Evolutionary conservation across 2,888 invertebrate genomes (phyloP), one percentile per base, ranked within the genome.

Genomic region (Tryphoninae sp.): DNA sequence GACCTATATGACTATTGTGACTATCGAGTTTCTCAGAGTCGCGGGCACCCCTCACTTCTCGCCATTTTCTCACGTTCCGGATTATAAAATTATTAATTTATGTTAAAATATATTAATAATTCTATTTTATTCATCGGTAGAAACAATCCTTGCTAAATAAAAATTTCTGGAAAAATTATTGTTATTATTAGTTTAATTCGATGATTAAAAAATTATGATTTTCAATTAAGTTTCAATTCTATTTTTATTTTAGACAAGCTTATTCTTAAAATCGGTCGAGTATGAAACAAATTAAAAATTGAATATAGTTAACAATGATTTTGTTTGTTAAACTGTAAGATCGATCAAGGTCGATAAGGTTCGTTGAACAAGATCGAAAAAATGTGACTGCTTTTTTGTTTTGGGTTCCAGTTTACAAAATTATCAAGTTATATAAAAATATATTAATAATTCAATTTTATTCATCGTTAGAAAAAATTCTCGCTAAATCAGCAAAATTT

Each of bases 341-440:
- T 23, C 9, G 42, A 62, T 26, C 77, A 77, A 77, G 77, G 77
- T 77, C 77, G 45, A 62, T 42, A 4, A 45, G 53, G 42, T 58
- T 64, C 9, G 33, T 42, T 71, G 55, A 51, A 40, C 45, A 26
- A 53, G 42, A 62, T 11, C 51, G 55, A 68, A 67, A 58, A 45
- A 45, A 45, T 6, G 40, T 23, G 55, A 65, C 33, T 33, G 6
- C 0, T 33, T 33, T 33, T 33, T 33, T 33, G 0, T 33, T 33
- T 6, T 33, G 6, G 0, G 4, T 33, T 4, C 42, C 7, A 49
- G 40, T 69, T 19, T 53, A 19, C 4, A 1, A 55, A 55, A 55
- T 55, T 8, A 55, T 55, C 16, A 16, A 22, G 13, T 13, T 8
- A 0, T 53, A 7, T 55, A 1, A 1, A 4, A 19, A 55, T 55